Base-by-base conservation (phyloP, 2,888 invertebrate species). In the Yponomeuta malinellus region DNA sequence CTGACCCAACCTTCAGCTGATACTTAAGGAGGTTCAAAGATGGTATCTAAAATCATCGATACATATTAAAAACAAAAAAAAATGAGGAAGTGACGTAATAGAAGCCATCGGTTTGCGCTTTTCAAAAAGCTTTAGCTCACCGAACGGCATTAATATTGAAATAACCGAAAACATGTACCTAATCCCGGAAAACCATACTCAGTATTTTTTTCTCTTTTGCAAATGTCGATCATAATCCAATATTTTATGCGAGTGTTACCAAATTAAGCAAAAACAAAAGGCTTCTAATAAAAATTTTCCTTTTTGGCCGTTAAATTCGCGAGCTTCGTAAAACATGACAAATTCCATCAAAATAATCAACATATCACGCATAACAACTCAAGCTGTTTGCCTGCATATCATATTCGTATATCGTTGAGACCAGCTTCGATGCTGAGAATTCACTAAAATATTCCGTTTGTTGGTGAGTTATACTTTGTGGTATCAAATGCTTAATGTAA, bases 291-390 rank as follows among this genome's bases (percentile, higher is more conserved):
- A 43, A 43, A 43, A 1, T 0, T 59, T 15, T 33, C 48, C 68
- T 23, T 48, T 68, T n/a, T 68, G 15, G 52, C 12, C 15, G 12
- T 15, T 59, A 59, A 59, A 9, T 12, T 59, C 15, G 52, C 52
- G 52, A 59, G 52, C 52, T 15, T 15, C 15, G 12, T 12, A 59
- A 59, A 43, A 43, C 43, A 3, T 59, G 29, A 76, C 71, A 71
- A 70, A 76, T 78, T 76, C 71, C 72, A 12, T 77, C 78, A 78
- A 79, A 75, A 73, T 75, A 70, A 72, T 72, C 72, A 76, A 90
- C 90, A 90, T 90, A 90, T 90, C 90, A 90, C 87, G 87, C 89
- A 87, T 85, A 86, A 78, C 31, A 69, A 70, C 48, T 78, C 73
- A 76, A 78, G 83, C 86, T 83, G 81, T 81, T 83, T 79, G 83